Percentiles rank a stretch among this genome's conserved stretches.
Evolutionary conservation across 2,113 vertebrate genomes (phyloP).

Genomic region (Typhlomys cinereus): DNA sequence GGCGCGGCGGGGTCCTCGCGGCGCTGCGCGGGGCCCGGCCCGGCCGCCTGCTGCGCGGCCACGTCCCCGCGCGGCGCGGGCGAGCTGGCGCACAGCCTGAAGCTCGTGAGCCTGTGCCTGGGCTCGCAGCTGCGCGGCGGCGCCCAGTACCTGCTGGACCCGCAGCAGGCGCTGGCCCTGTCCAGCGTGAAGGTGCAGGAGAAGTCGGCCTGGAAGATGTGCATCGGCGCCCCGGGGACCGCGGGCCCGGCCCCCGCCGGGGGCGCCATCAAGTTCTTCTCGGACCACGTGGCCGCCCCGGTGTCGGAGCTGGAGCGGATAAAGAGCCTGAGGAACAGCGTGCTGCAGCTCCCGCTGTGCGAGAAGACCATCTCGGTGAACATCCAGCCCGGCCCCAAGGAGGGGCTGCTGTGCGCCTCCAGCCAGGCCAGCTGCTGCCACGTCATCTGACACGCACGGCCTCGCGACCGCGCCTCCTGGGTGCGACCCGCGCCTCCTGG

Average conservation of each 20-base stretch:
- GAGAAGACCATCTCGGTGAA: slow-evolving; percentile 99
- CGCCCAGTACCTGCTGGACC: slow-evolving; percentile 90
- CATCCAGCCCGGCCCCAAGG: slow-evolving; percentile 94
- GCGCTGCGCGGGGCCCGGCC: slow-evolving; percentile 82
- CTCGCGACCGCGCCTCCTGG: too few relatives aligned
- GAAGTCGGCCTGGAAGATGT: slow-evolving; percentile 96
- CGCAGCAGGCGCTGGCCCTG: slow-evolving; percentile 86
- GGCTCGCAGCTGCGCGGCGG: slow-evolving; percentile 91
- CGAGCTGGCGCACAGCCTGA: slow-evolving; percentile 95
- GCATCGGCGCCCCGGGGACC: slow-evolving; percentile 87
- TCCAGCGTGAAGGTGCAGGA: slow-evolving; percentile 94
- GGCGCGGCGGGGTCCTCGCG: slow-evolving; percentile 88
- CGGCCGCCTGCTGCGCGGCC: slow-evolving; percentile 73
- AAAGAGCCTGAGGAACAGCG: slow-evolving; percentile 92
- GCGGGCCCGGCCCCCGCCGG: slow-evolving; percentile 81
- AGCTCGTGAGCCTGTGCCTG: slow-evolving; percentile 95
- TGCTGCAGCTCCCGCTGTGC: slow-evolving; percentile 99
- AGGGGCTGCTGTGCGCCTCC: slow-evolving; percentile 93
- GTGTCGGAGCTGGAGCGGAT: slow-evolving; percentile 88
- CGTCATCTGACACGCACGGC: slow-evolving; percentile 97
- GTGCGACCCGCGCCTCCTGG: too few relatives aligned
- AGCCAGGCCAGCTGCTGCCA: slow-evolving; percentile 96
- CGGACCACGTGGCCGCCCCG: slow-evolving; percentile 87
- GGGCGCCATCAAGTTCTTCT: slow-evolving; percentile 85
- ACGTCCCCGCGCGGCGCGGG: slow-evolving; percentile 82